Percentiles rank a stretch among this genome's conserved stretches.
phyloP scores from a whole-genome alignment of 2,888 invertebrate species.

The Halictus ligatus region DNA sequence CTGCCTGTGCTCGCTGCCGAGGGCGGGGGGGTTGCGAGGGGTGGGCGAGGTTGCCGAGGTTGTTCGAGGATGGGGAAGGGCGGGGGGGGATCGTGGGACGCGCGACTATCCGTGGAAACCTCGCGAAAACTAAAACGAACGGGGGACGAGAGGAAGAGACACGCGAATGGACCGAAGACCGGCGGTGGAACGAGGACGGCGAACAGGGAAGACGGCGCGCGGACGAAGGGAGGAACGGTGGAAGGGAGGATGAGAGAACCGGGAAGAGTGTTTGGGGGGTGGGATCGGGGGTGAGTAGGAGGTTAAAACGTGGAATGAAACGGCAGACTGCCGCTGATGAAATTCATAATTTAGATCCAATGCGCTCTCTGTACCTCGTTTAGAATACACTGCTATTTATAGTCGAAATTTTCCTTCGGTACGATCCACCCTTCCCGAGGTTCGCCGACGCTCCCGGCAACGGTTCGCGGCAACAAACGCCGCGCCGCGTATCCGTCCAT shows the following conservation, averaged over 20 bases:
- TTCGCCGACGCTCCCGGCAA: constrained; percentile 33
- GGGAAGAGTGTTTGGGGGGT: constrained; percentile 47
- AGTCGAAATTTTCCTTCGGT: constrained; percentile 83
- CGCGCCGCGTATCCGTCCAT: constrained; percentile 31
- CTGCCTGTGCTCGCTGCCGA: constrained; percentile 7
- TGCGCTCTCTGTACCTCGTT: constrained; percentile 84
- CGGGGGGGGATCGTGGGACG: constrained; percentile 24
- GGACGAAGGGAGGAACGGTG: neutral
- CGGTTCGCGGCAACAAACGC: constrained; percentile 35
- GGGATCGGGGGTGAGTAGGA: constrained; percentile 57
- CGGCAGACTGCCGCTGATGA: constrained; percentile 84
- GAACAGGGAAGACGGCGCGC: constrained; percentile 45
- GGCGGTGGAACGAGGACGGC: constrained; percentile 50
- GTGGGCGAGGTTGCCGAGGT: neutral
- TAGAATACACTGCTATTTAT: constrained; percentile 85
- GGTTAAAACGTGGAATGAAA: constrained; percentile 83
- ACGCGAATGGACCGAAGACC: constrained; percentile 48
- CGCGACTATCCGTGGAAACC: constrained; percentile 62
- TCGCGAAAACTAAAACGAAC: constrained; percentile 62
- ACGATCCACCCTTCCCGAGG: constrained; percentile 71
- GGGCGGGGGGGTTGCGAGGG: neutral
- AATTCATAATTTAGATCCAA: constrained; percentile 85
- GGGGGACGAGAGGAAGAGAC: constrained; percentile 50
- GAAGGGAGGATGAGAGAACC: constrained; percentile 5
- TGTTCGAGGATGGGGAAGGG: neutral